A percentile compares a stretch with the other conserved stretches of the same genome.
phyloP scores from a whole-genome alignment of 2,113 vertebrate genomes.

The Cheilinus undulatus region DNA sequence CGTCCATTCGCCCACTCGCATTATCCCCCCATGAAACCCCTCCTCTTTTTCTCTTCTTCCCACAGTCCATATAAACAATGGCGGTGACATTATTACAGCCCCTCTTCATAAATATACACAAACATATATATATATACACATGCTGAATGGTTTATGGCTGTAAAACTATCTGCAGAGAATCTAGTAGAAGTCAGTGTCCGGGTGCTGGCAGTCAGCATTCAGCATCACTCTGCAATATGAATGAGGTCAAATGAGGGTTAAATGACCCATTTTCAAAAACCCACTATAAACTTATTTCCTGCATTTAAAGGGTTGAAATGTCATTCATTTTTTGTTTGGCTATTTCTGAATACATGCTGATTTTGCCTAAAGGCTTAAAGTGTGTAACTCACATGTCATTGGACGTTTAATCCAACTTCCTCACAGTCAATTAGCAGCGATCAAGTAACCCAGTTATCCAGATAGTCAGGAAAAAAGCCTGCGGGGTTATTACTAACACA shows the following conservation, averaged over 20 bases:
- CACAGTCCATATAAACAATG: constrained; percentile 63
- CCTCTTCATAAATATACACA: background rate
- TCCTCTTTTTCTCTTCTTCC: constrained; percentile 63
- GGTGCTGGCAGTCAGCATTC: background rate
- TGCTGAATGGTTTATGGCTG: constrained; percentile 10
- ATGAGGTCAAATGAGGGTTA: constrained; percentile 16
- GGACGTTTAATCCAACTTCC: background rate
- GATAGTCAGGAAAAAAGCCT: background rate
- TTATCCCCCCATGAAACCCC: constrained; percentile 43
- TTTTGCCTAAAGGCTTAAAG: background rate
- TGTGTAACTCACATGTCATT: background rate
- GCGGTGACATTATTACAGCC: constrained; percentile 24
- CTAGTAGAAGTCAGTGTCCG: background rate
- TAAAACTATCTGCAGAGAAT: constrained; percentile 1
- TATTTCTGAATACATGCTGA: too few relatives aligned
- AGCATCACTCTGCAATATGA: background rate
- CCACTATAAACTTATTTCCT: background rate
- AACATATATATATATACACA: background rate
- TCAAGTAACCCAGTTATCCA: constrained; percentile 3
- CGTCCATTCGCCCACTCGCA: constrained; percentile 53
- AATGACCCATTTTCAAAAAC: background rate
- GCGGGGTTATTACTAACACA: background rate
- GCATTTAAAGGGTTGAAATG: too few relatives aligned
- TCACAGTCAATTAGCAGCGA: constrained; percentile 7
- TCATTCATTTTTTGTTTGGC: too few relatives aligned